These are phyloP conservation scores for Tipula lateralis DNA, from an alignment of 2,888 invertebrate genomes.

Conservation along the genomic window DNA sequence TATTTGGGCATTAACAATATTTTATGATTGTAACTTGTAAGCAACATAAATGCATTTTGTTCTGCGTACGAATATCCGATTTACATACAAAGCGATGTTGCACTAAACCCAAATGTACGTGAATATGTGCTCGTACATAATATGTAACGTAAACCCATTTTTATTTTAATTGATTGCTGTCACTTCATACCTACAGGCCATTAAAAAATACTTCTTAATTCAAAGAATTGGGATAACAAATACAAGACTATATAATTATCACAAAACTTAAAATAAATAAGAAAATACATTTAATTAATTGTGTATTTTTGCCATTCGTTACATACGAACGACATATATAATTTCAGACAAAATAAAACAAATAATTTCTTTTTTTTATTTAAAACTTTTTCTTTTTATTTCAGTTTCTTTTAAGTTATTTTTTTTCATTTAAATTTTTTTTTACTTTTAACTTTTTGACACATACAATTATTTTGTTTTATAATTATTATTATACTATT, in stretches of 20 bases:
- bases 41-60: too few species aligned
- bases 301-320: background rate
- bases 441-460: background rate
- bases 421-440: background rate
- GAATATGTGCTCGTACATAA: too few species aligned
- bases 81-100: too few species aligned
- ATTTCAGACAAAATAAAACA: background rate
- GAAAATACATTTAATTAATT: constrained; percentile 24
- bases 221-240: background rate
- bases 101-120: too few species aligned
- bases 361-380: background rate
- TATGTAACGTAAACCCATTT: background rate
- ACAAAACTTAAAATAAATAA: background rate
- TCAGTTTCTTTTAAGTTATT: background rate
- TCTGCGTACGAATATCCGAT: too few species aligned
- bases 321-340: background rate
- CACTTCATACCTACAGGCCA: background rate
- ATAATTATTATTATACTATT: background rate
- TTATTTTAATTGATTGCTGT: background rate
- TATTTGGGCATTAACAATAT: too few species aligned
- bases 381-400: background rate
- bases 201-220: background rate
- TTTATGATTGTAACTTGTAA: too few species aligned
- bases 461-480: background rate
- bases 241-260: background rate